Evolutionary conservation across 2,797 vertebrate species (phyloP), one percentile per base, ranked within the genome.

Genomic region (Heliangelus exortis): DNA sequence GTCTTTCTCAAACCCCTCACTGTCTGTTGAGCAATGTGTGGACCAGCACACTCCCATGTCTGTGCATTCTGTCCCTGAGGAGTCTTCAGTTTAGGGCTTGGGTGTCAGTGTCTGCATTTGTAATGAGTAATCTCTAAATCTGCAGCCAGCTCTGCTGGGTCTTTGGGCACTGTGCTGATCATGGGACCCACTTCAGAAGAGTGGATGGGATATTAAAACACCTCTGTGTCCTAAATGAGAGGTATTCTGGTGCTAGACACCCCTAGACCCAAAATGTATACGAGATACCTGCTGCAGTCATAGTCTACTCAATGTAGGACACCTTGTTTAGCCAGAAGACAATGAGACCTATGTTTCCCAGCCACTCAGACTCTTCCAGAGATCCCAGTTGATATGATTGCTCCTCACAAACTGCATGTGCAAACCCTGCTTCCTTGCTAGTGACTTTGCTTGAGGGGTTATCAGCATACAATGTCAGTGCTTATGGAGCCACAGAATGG

Each of bases 71-170:
- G 77, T 92, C 85, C 71, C 91, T 59, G 53, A 91, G 88, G 69
- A 76, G 34, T 31, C 58, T 55, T 81, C 19, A 2, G 15, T 90
- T 89, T 87, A 87, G 72, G 45, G 58, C 48, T 91, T 3, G 0
- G 18, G 26, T 80, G 75, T 25, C 1, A 0, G 17, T 62, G 86
- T 87, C 93, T 94, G 45, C 61, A 58, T 67, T 92, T 2, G 0
- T 33, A 74, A 93, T 90, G 84, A 95, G 74, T 87, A 92, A 95
- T 36, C 77, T 1, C 9, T 75, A 93, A 96, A 84, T 87, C 54
- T 62, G 75, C 75, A 85, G 41, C 4, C 58, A 75, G 55, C 55
- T 59, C 34, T 78, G 14, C 20, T 65, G 43, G 25, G 54, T 65
- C 81, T 58, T 78, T 16, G 57, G 41, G 39, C 61, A 31, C 48